Conservation (phyloP, 2,888 invertebrate genomes). For the Tholera decimalis region DNA sequence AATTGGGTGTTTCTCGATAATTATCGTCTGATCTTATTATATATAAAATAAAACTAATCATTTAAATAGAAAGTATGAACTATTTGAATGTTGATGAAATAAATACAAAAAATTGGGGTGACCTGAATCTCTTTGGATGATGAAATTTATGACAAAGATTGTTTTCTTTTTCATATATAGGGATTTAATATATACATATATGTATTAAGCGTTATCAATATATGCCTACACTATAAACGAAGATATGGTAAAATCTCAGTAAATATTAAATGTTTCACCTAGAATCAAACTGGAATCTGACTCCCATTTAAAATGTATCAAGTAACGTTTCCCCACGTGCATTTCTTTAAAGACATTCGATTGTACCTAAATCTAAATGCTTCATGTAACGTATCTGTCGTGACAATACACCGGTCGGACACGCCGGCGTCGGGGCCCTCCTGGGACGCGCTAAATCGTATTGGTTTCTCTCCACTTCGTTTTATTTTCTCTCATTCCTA, state of each 20-base stretch:
- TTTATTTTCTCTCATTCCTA: constrained; percentile 77
- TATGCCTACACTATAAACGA: no score
- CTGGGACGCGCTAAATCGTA: constrained; percentile 85
- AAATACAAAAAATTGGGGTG: no score
- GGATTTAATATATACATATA: no score
- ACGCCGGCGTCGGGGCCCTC: constrained; percentile 67
- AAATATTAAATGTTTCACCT: background rate
- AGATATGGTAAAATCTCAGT: background rate
- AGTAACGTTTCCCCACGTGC: constrained; percentile 12
- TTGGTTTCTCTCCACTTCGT: constrained; percentile 81
- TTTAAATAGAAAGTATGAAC: no score
- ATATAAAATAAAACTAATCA: no score
- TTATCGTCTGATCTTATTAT: no score
- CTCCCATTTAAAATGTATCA: constrained; percentile 1
- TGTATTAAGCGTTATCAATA: no score
- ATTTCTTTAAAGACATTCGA: constrained; percentile 32
- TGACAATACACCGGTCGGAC: constrained; percentile 81
- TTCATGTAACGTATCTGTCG: constrained; percentile 67
- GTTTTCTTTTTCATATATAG: no score
- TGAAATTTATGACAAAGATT: no score
- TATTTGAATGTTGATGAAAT: no score
- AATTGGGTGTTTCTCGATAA: no score
- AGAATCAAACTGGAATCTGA: background rate
- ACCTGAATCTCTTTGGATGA: no score
- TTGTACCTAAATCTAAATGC: constrained; percentile 54